These are phyloP conservation scores for Chaitophorus viminalis DNA, from an alignment of 2,888 invertebrate species.

Conservation along the genomic window DNA sequence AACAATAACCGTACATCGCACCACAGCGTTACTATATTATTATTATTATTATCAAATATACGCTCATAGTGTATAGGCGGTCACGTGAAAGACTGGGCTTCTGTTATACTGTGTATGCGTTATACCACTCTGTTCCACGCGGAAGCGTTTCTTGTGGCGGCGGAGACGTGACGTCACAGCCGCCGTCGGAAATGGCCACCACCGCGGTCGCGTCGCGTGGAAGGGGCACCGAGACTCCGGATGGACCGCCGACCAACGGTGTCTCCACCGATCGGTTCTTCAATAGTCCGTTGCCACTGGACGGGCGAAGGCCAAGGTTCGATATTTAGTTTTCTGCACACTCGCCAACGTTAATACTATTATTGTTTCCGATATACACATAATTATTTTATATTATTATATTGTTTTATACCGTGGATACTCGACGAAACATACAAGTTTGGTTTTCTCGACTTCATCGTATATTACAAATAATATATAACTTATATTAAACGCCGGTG, in stretches of 20 bases:
- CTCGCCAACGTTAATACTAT: neutral
- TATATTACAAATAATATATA: too few species aligned
- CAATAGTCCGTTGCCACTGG: conserved; percentile 60
- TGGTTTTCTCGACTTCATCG: neutral
- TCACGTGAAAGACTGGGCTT: neutral
- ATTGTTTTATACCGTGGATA: neutral
- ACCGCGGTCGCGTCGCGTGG: conserved; percentile 13
- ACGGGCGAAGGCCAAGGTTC: conserved; percentile 61
- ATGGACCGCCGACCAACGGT: conserved; percentile 56
- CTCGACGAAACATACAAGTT: neutral
- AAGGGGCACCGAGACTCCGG: conserved; percentile 47
- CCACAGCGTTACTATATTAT: neutral
- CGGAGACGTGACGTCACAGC: conserved; percentile 50
- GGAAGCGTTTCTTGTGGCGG: conserved; percentile 53
- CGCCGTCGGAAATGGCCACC: conserved; percentile 47
- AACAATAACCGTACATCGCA: neutral
- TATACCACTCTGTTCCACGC: conserved; percentile 36
- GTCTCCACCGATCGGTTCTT: conserved; percentile 54
- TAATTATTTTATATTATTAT: neutral
- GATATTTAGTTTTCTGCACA: neutral
- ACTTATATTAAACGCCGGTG: too few species aligned
- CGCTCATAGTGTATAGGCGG: neutral
- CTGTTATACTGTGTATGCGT: too few species aligned
- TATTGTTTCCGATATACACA: neutral
- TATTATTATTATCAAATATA: neutral